Evolutionary conservation across 2,888 invertebrate species (phyloP).

Genomic region (Ophioninae sp.): DNA sequence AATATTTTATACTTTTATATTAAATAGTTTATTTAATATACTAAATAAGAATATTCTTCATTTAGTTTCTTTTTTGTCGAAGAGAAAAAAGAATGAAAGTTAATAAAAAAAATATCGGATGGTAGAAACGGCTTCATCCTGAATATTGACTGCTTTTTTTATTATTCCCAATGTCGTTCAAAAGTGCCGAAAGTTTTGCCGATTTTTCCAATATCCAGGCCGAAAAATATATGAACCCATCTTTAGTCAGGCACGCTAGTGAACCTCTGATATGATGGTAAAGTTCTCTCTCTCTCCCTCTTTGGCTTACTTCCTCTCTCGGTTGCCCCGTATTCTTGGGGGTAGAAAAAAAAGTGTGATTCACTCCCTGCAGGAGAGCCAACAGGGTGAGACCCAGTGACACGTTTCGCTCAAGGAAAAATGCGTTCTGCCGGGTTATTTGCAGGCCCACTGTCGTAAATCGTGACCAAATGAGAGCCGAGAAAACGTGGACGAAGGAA

Average conservation of each 20-base stretch:
- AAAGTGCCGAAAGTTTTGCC: conserved; percentile 28
- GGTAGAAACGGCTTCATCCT: neutral
- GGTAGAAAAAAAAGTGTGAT: conserved; percentile 5
- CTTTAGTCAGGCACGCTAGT: conserved; percentile 42
- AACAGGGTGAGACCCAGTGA: conserved; percentile 63
- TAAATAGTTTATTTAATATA: no score
- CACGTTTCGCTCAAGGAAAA: conserved; percentile 57
- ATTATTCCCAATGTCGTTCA: conserved; percentile 34
- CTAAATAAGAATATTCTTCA: no score
- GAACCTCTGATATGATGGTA: neutral
- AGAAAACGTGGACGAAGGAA: conserved; percentile 6
- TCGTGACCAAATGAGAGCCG: conserved; percentile 24
- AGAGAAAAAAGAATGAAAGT: no score
- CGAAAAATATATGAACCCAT: conserved; percentile 32
- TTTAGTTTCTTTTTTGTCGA: no score
- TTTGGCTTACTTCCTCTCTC: no score
- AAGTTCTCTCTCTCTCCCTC: neutral
- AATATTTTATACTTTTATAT: no score
- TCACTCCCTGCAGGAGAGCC: conserved; percentile 14
- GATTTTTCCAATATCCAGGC: conserved; percentile 36
- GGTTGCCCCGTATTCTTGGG: neutral
- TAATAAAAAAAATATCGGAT: no score
- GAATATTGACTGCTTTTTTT: conserved; percentile 31
- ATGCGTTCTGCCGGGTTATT: conserved; percentile 49
- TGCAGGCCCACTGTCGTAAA: conserved; percentile 53